Evolutionary conservation across 1,140 invertebrate genomes (phyloP), one percentile per base, ranked within the genome.

Genomic region (Olivierus martensii): DNA sequence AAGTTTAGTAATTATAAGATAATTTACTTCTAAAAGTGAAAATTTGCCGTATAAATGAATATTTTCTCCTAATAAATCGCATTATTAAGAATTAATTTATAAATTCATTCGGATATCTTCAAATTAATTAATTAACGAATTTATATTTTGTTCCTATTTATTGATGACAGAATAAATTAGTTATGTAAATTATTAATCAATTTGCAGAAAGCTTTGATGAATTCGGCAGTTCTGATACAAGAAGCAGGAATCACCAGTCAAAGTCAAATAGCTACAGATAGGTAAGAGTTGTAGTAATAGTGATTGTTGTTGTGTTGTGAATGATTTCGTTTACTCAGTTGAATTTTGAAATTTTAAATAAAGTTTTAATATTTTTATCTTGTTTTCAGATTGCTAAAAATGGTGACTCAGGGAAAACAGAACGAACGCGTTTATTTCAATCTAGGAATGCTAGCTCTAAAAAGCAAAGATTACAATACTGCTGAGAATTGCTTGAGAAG

Each of bases 391-490:
- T 76, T 91, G 4, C 73, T 86, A 11, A 85, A 87, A 59, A 75
- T 91, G 10, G 68, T 90, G 34, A 76, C 80, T 56, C 86, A 84
- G 69, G 86, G 67, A 38, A 55, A 64, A 1, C 59, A 56, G 51
- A 91, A 90, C 65, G 87, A 91, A 63, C 75, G 86, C 48, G 83
- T 90, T 2, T 84, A 87, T 66, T 96, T 95, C 66, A 93, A 94
- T 72, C 73, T 93, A 38, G 89, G 87, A 51, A 93, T 94, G 89
- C 70, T 95, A 37, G 85, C 87, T 17, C 94, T 93, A 87, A 90
- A 95, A 66, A 87, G 92, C 64, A 78, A 82, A 21, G 84, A 91
- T 64, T 83, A 80, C 19, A 77, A 79, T 17, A 81, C 81, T 59
- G 89, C 90, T 0, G 87, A 91, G 65, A 77, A 83, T 39, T 89